These are phyloP conservation scores for Pyrochroa serraticornis DNA, from an alignment of 2,888 invertebrate genomes.

Conservation along the genomic window DNA sequence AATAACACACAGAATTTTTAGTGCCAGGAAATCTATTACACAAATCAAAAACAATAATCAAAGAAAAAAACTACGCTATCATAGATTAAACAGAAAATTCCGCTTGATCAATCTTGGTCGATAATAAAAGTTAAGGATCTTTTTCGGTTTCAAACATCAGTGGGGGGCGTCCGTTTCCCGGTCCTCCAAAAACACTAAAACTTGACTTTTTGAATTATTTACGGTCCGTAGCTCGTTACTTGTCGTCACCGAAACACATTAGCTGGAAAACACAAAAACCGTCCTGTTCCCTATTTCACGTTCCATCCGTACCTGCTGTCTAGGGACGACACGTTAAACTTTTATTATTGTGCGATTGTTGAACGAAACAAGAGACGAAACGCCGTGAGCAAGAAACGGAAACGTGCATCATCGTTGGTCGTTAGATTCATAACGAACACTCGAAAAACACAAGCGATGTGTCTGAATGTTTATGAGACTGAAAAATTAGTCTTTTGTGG, in stretches of 20 bases:
- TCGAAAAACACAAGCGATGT: too few species aligned
- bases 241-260: constrained; percentile 39
- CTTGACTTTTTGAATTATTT: constrained; percentile 43
- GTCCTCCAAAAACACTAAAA: constrained; percentile 42
- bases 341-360: too few species aligned
- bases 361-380: too few species aligned
- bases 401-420: too few species aligned
- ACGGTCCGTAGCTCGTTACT: constrained; percentile 36
- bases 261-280: constrained; percentile 8
- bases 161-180: constrained; percentile 32
- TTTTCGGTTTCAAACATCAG: not conserved
- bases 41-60: constrained; percentile 7
- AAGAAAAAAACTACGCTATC: not conserved
- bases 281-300: too few species aligned
- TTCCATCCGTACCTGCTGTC: too few species aligned
- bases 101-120: not conserved
- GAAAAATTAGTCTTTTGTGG: too few species aligned
- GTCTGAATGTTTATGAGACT: too few species aligned
- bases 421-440: too few species aligned
- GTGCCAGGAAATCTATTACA: not conserved
- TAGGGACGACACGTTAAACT: too few species aligned
- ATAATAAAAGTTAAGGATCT: constrained; percentile 1
- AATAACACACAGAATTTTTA: constrained; percentile 45
- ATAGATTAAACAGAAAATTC: not conserved
- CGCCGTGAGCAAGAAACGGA: too few species aligned